A percentile compares a stretch with the other conserved stretches of the same genome.
Evolutionary conservation across 1,140 invertebrate genomes (phyloP).

Genomic region (Oncopodura yosiiana): DNA sequence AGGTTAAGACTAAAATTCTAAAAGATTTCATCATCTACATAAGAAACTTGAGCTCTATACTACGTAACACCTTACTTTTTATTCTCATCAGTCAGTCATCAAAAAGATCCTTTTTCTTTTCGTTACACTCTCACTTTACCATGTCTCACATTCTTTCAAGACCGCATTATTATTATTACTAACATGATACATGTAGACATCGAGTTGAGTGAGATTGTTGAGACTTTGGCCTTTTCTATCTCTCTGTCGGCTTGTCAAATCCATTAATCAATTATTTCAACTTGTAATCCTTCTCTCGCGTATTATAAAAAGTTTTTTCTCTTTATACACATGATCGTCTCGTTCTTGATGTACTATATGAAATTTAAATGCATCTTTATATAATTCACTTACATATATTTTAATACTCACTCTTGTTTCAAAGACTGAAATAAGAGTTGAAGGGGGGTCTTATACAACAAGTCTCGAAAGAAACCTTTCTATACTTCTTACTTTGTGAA

Average conservation of each 20-base stretch:
- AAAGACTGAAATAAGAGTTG: neutral
- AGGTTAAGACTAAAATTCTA: too few species aligned
- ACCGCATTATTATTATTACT: too few species aligned
- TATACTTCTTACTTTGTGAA: too few species aligned
- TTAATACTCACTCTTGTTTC: neutral
- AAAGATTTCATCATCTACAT: too few species aligned
- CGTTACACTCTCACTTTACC: too few species aligned
- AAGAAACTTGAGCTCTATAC: too few species aligned
- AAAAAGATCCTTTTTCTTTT: too few species aligned
- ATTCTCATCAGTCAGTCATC: too few species aligned
- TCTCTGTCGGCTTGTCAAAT: constrained; percentile 20
- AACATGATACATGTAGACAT: too few species aligned
- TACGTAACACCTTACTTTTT: too few species aligned
- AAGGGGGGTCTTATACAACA: neutral
- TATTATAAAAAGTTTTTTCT: constrained; percentile 3
- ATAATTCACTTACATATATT: neutral
- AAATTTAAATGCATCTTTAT: neutral
- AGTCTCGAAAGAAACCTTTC: neutral
- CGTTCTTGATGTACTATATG: neutral
- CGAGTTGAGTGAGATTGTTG: too few species aligned
- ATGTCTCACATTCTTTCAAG: too few species aligned
- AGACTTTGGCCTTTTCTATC: constrained; percentile 13
- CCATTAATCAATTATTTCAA: constrained; percentile 26
- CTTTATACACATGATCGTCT: constrained; percentile 8
- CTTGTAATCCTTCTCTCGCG: constrained; percentile 9